phyloP scores from a whole-genome alignment of 2,797 vertebrate species.

The Pipistrellus kuhlii region DNA sequence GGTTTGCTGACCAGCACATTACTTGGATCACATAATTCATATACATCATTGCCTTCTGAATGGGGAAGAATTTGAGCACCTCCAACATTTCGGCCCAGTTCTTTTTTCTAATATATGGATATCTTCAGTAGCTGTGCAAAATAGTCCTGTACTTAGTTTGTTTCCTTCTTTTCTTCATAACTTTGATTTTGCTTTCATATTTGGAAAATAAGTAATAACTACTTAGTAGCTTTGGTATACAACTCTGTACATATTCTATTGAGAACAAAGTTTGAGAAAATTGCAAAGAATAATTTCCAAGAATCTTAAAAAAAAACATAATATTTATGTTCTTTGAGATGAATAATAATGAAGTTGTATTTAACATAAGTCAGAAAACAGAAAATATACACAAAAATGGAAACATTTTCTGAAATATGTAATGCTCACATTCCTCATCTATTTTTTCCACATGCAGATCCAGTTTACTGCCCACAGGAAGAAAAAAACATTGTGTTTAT shows the following conservation, averaged over 20 bases:
- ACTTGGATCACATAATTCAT: background rate
- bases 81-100: background rate
- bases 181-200: background rate
- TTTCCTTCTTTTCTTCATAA: background rate
- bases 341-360: background rate
- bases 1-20: background rate
- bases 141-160: background rate
- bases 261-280: background rate
- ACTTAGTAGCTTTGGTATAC: background rate
- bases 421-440: background rate
- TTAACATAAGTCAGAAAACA: background rate
- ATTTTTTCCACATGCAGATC: constrained; percentile 1
- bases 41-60: background rate
- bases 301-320: background rate
- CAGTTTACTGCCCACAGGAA: background rate
- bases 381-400: background rate
- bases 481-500: constrained; percentile 40
- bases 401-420: background rate
- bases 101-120: background rate
- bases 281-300: background rate
- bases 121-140: background rate
- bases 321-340: background rate
- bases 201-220: background rate
- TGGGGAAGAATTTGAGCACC: background rate
- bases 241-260: background rate